Base-by-base conservation (phyloP, 2,113 vertebrate genomes). In the Lagopus muta region DNA sequence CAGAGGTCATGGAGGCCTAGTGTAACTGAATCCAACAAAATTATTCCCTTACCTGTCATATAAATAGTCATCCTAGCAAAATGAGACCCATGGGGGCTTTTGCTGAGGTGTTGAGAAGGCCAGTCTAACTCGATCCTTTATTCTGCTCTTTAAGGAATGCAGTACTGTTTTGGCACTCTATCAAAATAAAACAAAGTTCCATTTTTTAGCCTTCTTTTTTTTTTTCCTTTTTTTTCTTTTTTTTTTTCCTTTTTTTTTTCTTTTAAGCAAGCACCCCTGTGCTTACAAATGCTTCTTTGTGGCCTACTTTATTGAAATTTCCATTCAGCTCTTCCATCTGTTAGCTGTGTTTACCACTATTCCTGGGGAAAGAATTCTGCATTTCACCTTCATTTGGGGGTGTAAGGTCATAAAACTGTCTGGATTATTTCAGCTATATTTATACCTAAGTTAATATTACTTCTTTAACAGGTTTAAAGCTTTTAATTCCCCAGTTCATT, bases 1-100 rank as follows among this genome's bases (percentile, higher is more conserved):
- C 48, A 42, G 92, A 91, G 98, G 98, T 98, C 98, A 98, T 76
- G 47, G 97, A 97, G 97, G 98, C 98, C 97, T 97, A 97, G 97
- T 98, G 98, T 98, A 99, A 99, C 98, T 97, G 97, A 98, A 99
- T 98, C 98, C 95, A 94, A 94, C 97, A 96, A 98, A 98, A 98
- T 97, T 97, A 98, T 98, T 98, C 98, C 98, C 98, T 97, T 97
- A 98, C 97, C 98, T 98, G 98, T 98, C 98, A 96, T 98, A 98
- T 98, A 98, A 98, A 97, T 97, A 98, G 98, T 98, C 98, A 98
- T 98, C 98, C 97, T 96, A 97, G 97, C 98, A 96, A 98, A 98
- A 98, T 97, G 97, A 98, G 98, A 97, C 98, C 98, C 98, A 98
- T 94, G 98, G 98, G 98, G 97, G 96, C 97, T 97, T 98, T 98